Evolutionary conservation across 2,113 vertebrate species (phyloP), one percentile per base, ranked within the genome.

Genomic region (Panthera tigris): DNA sequence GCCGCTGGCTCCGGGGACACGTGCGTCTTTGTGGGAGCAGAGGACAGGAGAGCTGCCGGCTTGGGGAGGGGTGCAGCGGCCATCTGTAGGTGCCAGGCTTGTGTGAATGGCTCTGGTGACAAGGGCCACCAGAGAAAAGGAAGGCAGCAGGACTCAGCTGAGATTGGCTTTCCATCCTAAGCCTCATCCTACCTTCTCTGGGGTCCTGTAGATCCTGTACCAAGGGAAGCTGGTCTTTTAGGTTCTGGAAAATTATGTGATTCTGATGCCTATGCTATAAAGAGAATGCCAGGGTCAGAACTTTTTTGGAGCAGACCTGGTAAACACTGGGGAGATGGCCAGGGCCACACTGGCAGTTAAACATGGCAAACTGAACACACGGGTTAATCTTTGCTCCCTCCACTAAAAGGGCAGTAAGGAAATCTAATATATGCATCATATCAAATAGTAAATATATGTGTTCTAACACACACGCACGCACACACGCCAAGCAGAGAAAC

Each of bases 141-240:
- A 27, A n/a, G 39, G 3, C 0, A 1, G 55, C 23, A 61, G 84
- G 63, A 80, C 55, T 33, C 3, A 0, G 15, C 39, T 0, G 1
- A 73, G 89, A 57, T 23, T 0, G 0, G 55, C n/a, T 76, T 65
- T 81, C 36, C 48, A 29, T 4, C 39, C 21, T 45, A 2, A 73
- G 14, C 29, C 50, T 12, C 1, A 0, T 12, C 45, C 71, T 41
- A 39, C 31, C 73, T 71, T 33, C 65, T 50, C 82, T 13, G 6
- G 65, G 55, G 61, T 4, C 48, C 39, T 19, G 18, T 19, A 69
- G 45, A 23, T 29, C 55, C 69, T 15, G 1, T 2, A 81, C 41
- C 55, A n/a, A 93, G 41, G n/a, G 36, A 39, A 4, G 11, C 71
- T 23, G 10, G 74, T 83, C 25, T 85, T 61, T 87, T 87, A 3